A percentile compares a stretch with the other conserved stretches of the same genome.
Evolutionary conservation across 2,888 invertebrate genomes (phyloP).

Genomic region (Spicauda simplicius): DNA sequence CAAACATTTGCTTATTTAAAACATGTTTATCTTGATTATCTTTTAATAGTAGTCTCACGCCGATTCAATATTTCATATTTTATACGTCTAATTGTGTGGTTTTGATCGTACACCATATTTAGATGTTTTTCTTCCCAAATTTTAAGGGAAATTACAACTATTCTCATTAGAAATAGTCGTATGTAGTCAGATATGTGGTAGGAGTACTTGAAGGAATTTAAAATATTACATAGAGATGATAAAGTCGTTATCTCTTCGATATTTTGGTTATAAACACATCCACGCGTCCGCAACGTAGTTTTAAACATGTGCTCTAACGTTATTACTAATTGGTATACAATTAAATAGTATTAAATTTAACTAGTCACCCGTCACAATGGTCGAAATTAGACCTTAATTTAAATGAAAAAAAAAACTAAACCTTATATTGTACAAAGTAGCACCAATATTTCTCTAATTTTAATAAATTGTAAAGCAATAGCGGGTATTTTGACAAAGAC

Average conservation of each 20-base stretch:
- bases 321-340: too few species aligned
- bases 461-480: too few species aligned
- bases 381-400: too few species aligned
- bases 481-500: too few species aligned
- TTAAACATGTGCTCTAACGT: neutral
- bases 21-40: constrained; percentile 1
- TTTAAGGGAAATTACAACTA: neutral
- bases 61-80: neutral
- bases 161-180: neutral
- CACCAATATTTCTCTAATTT: too few species aligned
- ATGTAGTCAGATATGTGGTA: neutral
- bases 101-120: neutral
- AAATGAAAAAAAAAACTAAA: too few species aligned
- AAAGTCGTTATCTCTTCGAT: neutral
- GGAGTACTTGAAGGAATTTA: neutral
- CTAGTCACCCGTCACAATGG: too few species aligned
- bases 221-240: neutral
- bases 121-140: neutral
- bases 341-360: too few species aligned
- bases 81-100: neutral
- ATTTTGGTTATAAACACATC: neutral
- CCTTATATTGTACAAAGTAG: too few species aligned
- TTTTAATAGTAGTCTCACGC: constrained; percentile 3
- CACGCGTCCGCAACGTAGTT: neutral
- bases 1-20: constrained; percentile 5